phyloP scores from a whole-genome alignment of 2,113 vertebrate genomes.

The Hassar affinis region DNA sequence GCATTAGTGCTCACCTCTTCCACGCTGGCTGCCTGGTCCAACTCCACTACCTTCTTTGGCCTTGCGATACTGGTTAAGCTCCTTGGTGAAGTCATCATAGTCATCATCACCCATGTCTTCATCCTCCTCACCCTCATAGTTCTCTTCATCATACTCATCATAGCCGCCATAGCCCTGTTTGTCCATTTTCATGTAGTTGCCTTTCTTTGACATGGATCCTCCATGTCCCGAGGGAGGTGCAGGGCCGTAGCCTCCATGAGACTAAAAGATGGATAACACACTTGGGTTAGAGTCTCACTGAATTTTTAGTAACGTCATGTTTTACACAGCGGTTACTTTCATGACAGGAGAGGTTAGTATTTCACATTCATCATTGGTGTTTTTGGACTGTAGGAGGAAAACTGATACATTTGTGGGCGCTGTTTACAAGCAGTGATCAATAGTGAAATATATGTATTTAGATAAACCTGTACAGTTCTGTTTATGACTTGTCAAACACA shows the following conservation, averaged over 20 bases:
- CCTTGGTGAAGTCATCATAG: constrained; percentile 89
- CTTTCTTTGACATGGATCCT: constrained; percentile 77
- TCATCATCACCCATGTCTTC: constrained; percentile 85
- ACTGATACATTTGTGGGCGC: not conserved
- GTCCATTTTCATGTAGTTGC: constrained; percentile 86
- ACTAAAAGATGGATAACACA: constrained; percentile 57
- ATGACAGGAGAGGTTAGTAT: too few relatives aligned
- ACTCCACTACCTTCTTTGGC: constrained; percentile 82
- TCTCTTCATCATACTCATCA: constrained; percentile 85
- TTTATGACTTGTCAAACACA: not conserved
- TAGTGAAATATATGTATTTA: not conserved
- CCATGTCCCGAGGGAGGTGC: constrained; percentile 61
- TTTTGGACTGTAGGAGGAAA: not conserved
- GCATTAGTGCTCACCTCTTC: constrained; percentile 38
- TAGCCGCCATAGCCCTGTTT: constrained; percentile 83
- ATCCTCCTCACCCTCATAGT: constrained; percentile 84
- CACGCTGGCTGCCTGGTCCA: constrained; percentile 32
- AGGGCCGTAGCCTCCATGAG: constrained; percentile 80
- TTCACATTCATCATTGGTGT: too few relatives aligned
- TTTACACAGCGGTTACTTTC: too few relatives aligned
- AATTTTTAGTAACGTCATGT: too few relatives aligned
- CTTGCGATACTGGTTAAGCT: constrained; percentile 88
- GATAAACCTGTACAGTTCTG: not conserved
- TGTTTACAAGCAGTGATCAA: not conserved
- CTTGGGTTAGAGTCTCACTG: not conserved